phyloP scores from a whole-genome alignment of 2,113 vertebrate species.

The Bothrops jararaca region DNA sequence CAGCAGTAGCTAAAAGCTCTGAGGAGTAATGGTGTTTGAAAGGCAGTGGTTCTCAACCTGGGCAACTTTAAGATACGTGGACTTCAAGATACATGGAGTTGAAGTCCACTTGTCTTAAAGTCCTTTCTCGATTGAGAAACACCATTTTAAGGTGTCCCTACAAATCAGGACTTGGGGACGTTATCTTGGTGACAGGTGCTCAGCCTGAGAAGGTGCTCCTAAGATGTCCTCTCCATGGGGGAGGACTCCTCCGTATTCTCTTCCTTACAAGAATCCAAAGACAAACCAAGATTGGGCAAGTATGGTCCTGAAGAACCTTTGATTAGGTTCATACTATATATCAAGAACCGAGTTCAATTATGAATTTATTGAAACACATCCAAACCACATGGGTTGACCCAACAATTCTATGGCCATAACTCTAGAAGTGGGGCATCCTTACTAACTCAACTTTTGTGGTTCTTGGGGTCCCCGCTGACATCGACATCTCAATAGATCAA shows the following conservation, averaged over 20 bases:
- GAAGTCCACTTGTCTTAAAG: background rate
- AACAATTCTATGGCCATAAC: background rate
- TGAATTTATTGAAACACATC: background rate
- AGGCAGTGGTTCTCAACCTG: background rate
- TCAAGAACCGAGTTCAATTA: background rate
- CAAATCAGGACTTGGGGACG: background rate
- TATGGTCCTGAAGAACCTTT: background rate
- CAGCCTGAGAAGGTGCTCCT: background rate
- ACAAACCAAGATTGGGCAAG: background rate
- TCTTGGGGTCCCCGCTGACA: background rate
- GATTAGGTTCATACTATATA: background rate
- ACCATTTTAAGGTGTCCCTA: background rate
- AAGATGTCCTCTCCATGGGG: background rate
- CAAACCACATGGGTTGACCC: background rate
- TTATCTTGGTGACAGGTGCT: background rate
- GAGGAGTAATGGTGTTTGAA: background rate
- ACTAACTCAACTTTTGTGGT: background rate
- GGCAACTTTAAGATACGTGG: background rate
- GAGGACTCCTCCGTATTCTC: background rate
- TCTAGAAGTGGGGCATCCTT: background rate
- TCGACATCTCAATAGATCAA: background rate
- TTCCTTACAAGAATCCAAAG: background rate
- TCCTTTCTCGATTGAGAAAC: background rate
- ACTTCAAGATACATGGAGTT: no score
- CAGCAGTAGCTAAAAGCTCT: background rate